These are phyloP conservation scores for Platysternon megacephalum DNA, from an alignment of 2,113 vertebrate species.

Conservation along the genomic window DNA sequence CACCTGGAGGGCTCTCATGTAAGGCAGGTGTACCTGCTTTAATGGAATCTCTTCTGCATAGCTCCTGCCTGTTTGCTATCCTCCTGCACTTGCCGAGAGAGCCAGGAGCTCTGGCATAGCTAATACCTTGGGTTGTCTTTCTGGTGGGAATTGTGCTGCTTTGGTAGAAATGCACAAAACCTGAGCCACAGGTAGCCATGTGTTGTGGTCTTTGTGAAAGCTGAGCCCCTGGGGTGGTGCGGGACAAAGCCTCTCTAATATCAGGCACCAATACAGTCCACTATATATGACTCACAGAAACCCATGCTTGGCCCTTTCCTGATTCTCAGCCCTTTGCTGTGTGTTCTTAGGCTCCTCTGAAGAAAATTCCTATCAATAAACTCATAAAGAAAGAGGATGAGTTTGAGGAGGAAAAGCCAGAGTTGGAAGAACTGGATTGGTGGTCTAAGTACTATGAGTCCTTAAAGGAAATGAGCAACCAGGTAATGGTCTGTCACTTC, in stretches of 20 bases:
- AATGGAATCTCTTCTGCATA: not conserved
- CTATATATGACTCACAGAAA: not conserved
- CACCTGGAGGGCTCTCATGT: not conserved
- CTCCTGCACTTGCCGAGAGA: accelerated
- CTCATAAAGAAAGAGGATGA: constrained; percentile 72
- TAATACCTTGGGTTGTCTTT: not conserved
- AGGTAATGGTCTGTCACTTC: constrained; percentile 71
- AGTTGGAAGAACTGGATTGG: constrained; percentile 94
- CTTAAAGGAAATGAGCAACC: constrained; percentile 85
- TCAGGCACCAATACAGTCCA: not conserved
- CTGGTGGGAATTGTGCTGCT: not conserved
- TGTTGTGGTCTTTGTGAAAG: not conserved
- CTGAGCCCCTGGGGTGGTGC: not conserved
- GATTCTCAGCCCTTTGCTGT: not conserved
- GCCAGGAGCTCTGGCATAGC: not conserved
- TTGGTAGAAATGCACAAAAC: not conserved
- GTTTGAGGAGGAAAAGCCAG: constrained; percentile 88
- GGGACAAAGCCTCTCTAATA: not conserved
- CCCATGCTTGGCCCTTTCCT: not conserved
- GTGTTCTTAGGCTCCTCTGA: constrained; percentile 80
- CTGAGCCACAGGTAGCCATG: not conserved
- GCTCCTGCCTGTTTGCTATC: not conserved
- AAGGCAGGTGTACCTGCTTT: not conserved
- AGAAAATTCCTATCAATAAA: constrained; percentile 74
- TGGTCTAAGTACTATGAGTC: constrained; percentile 96